These are phyloP conservation scores for Anastrepha obliqua DNA, from an alignment of 1,140 invertebrate genomes.

Conservation along the genomic window DNA sequence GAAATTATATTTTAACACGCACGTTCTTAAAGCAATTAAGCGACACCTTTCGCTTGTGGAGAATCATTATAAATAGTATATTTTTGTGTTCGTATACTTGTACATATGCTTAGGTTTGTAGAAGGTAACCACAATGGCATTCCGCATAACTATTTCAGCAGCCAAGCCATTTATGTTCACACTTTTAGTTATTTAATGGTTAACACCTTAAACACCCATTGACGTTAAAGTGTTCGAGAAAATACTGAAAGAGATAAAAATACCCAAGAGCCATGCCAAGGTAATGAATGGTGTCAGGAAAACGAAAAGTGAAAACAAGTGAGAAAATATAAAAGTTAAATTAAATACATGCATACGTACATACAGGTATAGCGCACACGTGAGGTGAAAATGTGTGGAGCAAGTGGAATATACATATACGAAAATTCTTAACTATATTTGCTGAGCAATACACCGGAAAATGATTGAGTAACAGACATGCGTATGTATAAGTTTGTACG, in stretches of 20 bases:
- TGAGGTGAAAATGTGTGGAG: background rate
- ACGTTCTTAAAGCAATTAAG: constrained; percentile 28
- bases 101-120: background rate
- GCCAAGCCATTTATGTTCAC: constrained; percentile 3
- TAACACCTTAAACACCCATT: background rate
- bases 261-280: background rate
- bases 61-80: background rate
- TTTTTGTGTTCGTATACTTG: too few species aligned
- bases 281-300: background rate
- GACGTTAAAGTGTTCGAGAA: background rate
- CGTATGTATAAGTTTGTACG: background rate
- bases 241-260: background rate
- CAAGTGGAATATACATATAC: background rate
- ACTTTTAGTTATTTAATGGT: constrained; percentile 10
- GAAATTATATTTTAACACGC: constrained; percentile 9
- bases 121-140: constrained; percentile 30
- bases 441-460: background rate
- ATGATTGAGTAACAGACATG: too few species aligned
- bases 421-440: background rate
- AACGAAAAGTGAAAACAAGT: background rate
- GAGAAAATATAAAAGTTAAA: constrained; percentile 24
- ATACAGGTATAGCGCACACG: background rate
- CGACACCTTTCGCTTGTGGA: background rate
- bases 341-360: background rate
- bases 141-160: background rate